Conservation (phyloP, 2,797 vertebrate species). For the Enteromius paludinosus region DNA sequence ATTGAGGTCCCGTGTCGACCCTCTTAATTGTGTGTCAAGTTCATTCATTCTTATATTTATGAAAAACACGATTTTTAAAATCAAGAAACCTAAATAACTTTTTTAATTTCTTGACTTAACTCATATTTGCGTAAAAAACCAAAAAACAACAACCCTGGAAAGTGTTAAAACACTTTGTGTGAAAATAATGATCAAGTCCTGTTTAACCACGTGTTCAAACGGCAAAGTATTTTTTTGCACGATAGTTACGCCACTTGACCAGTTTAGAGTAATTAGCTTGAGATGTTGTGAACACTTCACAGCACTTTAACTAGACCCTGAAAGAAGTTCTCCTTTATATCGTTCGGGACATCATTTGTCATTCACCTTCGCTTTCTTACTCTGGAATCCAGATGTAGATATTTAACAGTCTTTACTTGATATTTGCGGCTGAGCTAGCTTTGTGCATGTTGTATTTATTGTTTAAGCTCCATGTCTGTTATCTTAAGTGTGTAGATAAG, state of each 20-base stretch:
- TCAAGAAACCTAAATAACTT: background rate
- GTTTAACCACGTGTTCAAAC: background rate
- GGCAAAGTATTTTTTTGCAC: background rate
- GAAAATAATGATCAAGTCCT: background rate
- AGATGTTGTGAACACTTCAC: background rate
- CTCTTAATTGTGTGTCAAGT: background rate
- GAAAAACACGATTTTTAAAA: background rate
- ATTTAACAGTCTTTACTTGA: background rate
- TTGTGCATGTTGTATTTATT: background rate
- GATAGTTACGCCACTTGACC: slow-evolving; percentile 2
- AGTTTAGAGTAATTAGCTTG: background rate
- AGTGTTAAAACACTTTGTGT: background rate
- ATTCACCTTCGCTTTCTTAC: background rate
- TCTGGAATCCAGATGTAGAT: slow-evolving; percentile 17
- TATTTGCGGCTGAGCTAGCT: background rate
- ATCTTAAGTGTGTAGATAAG: background rate
- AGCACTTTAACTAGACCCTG: background rate
- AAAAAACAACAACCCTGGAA: background rate
- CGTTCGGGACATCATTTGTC: background rate
- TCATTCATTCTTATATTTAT: background rate
- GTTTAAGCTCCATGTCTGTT: background rate
- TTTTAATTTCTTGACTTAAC: background rate
- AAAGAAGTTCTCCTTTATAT: background rate
- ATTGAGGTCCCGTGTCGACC: background rate
- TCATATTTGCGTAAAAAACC: background rate